Evolutionary conservation across 2,797 vertebrate species (phyloP).

Genomic region (Ataeniobius toweri): DNA sequence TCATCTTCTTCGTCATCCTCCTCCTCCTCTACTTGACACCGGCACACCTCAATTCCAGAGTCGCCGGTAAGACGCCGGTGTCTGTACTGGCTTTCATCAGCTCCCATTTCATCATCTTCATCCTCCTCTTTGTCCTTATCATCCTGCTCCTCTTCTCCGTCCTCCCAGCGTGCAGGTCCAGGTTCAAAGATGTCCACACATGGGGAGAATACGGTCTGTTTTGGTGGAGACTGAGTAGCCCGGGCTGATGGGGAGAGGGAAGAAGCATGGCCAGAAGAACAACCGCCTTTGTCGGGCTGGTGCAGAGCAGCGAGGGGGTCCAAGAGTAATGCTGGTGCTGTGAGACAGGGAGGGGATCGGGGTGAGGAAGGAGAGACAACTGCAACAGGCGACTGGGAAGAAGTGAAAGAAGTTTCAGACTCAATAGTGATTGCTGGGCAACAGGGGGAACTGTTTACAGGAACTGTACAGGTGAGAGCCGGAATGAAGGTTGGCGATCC

Average conservation of each 20-base stretch:
- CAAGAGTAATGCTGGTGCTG: slow-evolving; percentile 51
- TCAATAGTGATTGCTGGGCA: slow-evolving; percentile 66
- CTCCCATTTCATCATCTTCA: slow-evolving; percentile 77
- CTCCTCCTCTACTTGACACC: slow-evolving; percentile 81
- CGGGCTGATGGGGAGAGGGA: slow-evolving; percentile 70
- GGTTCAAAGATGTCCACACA: slow-evolving; percentile 81
- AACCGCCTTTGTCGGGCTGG: slow-evolving; percentile 47
- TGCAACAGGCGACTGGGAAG: slow-evolving; percentile 12
- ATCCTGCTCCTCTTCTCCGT: slow-evolving; percentile 46
- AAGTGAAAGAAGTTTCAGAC: slow-evolving; percentile 23
- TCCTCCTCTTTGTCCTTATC: slow-evolving; percentile 56
- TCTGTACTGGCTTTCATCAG: slow-evolving; percentile 83
- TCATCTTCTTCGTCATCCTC: slow-evolving; percentile 75
- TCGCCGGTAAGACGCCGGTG: slow-evolving; percentile 89
- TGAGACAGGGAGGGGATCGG: slow-evolving; percentile 29
- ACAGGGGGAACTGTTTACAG: neutral
- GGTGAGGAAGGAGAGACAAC: slow-evolving; percentile 39
- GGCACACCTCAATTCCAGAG: slow-evolving; percentile 91
- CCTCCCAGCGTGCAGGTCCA: slow-evolving; percentile 58
- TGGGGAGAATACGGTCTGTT: slow-evolving; percentile 82
- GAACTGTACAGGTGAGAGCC: slow-evolving; percentile 9
- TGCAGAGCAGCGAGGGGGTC: slow-evolving; percentile 63
- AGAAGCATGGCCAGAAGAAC: slow-evolving; percentile 58
- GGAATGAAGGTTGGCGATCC: slow-evolving; percentile 1
- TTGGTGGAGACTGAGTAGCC: slow-evolving; percentile 74